phyloP scores from a whole-genome alignment of 2,888 invertebrate genomes.

The Nysson spinosus region DNA sequence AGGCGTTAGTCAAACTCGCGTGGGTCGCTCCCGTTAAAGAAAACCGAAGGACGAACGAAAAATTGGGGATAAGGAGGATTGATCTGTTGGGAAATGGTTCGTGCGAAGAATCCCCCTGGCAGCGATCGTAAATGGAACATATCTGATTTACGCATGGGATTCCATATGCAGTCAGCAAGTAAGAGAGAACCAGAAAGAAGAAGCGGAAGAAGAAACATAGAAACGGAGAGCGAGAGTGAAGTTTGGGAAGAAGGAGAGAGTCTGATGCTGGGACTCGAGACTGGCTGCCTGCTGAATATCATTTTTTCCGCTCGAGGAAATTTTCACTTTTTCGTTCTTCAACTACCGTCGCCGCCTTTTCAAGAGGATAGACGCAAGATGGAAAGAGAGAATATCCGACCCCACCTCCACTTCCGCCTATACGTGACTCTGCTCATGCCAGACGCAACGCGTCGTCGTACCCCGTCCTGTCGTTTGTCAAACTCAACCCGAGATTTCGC shows the following conservation, averaged over 20 bases:
- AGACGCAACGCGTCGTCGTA: slow-evolving; percentile 54
- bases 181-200: slow-evolving; percentile 8
- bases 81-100: slow-evolving; percentile 56
- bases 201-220: slow-evolving; percentile 16
- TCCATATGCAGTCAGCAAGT: slow-evolving; percentile 20
- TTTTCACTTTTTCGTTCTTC: slow-evolving; percentile 62
- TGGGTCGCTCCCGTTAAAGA: neutral
- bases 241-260: slow-evolving; percentile 10
- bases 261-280: no score
- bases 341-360: slow-evolving; percentile 44
- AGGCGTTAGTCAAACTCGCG: slow-evolving; percentile 1
- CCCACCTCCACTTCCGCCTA: slow-evolving; percentile 38
- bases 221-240: slow-evolving; percentile 12
- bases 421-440: slow-evolving; percentile 42
- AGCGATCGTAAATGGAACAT: slow-evolving; percentile 58
- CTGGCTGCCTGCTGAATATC: slow-evolving; percentile 62
- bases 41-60: slow-evolving; percentile 2
- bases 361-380: slow-evolving; percentile 42
- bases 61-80: slow-evolving; percentile 52
- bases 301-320: slow-evolving; percentile 65
- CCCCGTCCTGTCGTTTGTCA: slow-evolving; percentile 64
- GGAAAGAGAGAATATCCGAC: neutral
- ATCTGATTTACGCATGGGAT: slow-evolving; percentile 62
- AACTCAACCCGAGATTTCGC: slow-evolving; percentile 53
- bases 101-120: slow-evolving; percentile 44